Evolutionary conservation across 2,797 vertebrate species (phyloP).

Genomic region (Intellagama lesueurii): DNA sequence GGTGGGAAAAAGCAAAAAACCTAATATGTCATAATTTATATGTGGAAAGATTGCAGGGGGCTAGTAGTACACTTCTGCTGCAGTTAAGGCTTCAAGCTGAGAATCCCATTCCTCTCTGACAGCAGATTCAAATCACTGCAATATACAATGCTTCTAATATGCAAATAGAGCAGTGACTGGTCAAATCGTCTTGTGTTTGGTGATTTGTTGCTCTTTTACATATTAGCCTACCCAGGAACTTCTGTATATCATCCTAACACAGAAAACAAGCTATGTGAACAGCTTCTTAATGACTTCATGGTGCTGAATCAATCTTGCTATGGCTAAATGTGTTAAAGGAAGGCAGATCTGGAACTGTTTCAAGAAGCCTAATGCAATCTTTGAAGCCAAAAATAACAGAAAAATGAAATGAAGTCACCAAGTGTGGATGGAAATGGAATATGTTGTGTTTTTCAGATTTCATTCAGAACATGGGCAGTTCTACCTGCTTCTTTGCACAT

Average conservation of each 20-base stretch:
- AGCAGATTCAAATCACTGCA: constrained; percentile 55
- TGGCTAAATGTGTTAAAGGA: background rate
- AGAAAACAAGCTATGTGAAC: constrained; percentile 29
- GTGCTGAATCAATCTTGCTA: constrained; percentile 33
- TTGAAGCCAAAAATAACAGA: background rate
- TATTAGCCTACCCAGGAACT: constrained; percentile 32
- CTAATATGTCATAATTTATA: constrained; percentile 64
- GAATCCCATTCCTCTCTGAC: constrained; percentile 58
- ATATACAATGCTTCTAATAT: constrained; percentile 62
- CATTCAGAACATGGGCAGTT: background rate
- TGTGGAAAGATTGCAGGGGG: constrained; percentile 42
- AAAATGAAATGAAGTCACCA: background rate
- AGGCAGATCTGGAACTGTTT: constrained; percentile 44
- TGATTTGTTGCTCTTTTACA: constrained; percentile 53
- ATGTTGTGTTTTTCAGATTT: background rate
- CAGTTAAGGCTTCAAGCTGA: constrained; percentile 53
- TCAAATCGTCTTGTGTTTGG: constrained; percentile 47
- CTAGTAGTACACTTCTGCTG: constrained; percentile 44
- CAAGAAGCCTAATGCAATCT: constrained; percentile 36
- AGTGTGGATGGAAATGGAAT: background rate
- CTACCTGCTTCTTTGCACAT: too few species aligned
- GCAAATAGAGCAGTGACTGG: constrained; percentile 55
- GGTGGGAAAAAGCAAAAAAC: constrained; percentile 1
- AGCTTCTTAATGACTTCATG: constrained; percentile 48
- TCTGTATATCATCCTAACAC: constrained; percentile 47